These are phyloP conservation scores for Choloepus hoffmanni DNA, from an alignment of 2,113 vertebrate genomes.

Conservation along the genomic window DNA sequence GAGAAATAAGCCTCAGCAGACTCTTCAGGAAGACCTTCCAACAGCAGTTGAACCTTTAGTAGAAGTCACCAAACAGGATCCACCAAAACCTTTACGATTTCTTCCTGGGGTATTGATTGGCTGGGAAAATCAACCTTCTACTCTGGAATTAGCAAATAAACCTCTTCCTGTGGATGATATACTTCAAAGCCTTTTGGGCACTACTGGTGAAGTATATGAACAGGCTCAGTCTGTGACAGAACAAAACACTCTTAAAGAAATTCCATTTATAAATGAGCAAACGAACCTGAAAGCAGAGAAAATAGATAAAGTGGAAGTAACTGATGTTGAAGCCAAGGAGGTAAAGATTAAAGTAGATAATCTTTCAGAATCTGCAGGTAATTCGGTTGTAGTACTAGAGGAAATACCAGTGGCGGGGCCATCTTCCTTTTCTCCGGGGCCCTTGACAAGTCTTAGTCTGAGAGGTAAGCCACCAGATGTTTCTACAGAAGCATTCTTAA, in stretches of 20 bases:
- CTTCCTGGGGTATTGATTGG: conserved; percentile 97
- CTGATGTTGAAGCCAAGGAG: conserved; percentile 87
- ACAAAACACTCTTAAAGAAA: conserved; percentile 80
- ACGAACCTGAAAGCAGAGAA: conserved; percentile 83
- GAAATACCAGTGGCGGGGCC: conserved; percentile 76
- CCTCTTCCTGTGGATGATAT: conserved; percentile 88
- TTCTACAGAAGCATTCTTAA: conserved; percentile 95
- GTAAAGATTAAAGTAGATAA: conserved; percentile 77
- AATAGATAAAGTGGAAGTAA: conserved; percentile 87
- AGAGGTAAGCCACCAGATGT: conserved; percentile 97
- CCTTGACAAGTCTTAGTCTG: conserved; percentile 87
- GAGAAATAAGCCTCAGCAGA: conserved; percentile 88
- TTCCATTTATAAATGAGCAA: conserved; percentile 86
- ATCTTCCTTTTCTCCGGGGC: conserved; percentile 77
- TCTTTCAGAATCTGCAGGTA: conserved; percentile 74
- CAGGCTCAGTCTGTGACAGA: conserved; percentile 78
- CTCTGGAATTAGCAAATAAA: conserved; percentile 91
- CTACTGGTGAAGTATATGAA: conserved; percentile 83
- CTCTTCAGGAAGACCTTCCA: conserved; percentile 84
- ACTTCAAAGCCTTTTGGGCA: conserved; percentile 87
- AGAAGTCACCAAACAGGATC: conserved; percentile 89
- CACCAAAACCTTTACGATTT: conserved; percentile 94
- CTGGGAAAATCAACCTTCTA: conserved; percentile 92
- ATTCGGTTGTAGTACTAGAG: conserved; percentile 73
- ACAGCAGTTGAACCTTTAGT: conserved; percentile 83